These are phyloP conservation scores for Drosophila dunni DNA, from an alignment of 1,140 invertebrate genomes.

Conservation along the genomic window DNA sequence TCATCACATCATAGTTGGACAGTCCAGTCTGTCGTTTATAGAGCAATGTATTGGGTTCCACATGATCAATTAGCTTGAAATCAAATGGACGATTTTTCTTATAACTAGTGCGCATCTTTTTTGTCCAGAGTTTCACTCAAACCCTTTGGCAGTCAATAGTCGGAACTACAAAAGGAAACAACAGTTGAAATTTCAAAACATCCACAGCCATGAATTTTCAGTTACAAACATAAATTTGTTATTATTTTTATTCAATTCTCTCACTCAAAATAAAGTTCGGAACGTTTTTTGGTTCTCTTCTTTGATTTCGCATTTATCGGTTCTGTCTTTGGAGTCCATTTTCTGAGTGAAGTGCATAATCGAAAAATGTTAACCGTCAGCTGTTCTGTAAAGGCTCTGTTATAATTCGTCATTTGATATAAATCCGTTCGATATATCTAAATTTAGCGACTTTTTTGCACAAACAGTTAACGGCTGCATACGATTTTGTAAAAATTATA, in stretches of 20 bases:
- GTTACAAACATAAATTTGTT: neutral
- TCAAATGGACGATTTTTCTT: constrained; percentile 81
- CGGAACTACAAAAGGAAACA: neutral
- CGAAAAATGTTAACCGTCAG: constrained; percentile 14
- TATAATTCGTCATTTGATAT: neutral
- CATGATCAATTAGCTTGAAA: constrained; percentile 76
- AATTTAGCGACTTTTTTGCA: neutral
- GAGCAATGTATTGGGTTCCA: constrained; percentile 68
- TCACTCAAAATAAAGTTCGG: neutral
- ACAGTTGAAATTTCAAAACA: neutral
- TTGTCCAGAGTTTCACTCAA: neutral
- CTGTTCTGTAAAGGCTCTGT: constrained; percentile 12
- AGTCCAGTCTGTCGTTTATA: constrained; percentile 68
- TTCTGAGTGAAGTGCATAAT: neutral
- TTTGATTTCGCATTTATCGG: neutral
- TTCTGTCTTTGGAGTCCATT: neutral
- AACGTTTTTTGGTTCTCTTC: neutral
- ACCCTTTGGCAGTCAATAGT: neutral
- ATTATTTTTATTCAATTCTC: neutral
- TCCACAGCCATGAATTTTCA: neutral
- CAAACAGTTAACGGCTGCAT: neutral
- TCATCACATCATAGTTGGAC: constrained; percentile 77
- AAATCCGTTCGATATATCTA: neutral
- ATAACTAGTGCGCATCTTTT: constrained; percentile 72
- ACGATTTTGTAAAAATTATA: neutral